Evolutionary conservation across 1,140 invertebrate species (phyloP).

Genomic region (Trichomalopsis sarcophagae): DNA sequence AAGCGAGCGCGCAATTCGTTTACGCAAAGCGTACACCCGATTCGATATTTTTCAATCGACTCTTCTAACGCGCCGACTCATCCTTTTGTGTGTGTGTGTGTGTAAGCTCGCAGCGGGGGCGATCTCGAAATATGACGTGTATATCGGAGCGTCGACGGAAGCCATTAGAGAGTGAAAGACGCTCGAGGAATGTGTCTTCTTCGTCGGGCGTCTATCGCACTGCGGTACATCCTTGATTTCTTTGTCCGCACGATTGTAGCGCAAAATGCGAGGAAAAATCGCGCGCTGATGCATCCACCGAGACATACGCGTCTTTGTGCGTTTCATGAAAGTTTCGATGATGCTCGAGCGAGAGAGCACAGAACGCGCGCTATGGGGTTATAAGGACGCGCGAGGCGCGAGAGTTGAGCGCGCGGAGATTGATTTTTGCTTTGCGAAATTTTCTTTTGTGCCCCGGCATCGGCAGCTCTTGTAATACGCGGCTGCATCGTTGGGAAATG

Average conservation of each 20-base stretch:
- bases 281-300: too few relatives aligned
- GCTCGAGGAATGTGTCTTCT: background rate
- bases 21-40: background rate
- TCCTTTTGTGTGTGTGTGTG: background rate
- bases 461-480: background rate
- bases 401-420: background rate
- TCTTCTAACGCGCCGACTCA: constrained; percentile 1
- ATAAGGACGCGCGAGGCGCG: background rate
- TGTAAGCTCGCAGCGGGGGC: background rate
- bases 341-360: background rate
- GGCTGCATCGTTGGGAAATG: constrained; percentile 5
- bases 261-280: background rate
- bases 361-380: background rate
- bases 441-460: background rate
- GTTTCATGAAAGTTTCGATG: background rate
- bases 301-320: background rate
- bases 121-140: constrained; percentile 38
- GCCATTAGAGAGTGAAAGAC: background rate
- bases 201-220: background rate
- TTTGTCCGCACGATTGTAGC: background rate
- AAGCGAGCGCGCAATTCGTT: background rate
- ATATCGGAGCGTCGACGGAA: background rate
- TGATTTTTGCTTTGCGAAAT: constrained; percentile 30
- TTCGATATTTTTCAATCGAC: constrained; percentile 32
- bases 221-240: background rate